Percentiles rank a stretch among this genome's conserved stretches.
Conservation (phyloP, 1,140 invertebrate genomes). For the Tribolium madens region DNA sequence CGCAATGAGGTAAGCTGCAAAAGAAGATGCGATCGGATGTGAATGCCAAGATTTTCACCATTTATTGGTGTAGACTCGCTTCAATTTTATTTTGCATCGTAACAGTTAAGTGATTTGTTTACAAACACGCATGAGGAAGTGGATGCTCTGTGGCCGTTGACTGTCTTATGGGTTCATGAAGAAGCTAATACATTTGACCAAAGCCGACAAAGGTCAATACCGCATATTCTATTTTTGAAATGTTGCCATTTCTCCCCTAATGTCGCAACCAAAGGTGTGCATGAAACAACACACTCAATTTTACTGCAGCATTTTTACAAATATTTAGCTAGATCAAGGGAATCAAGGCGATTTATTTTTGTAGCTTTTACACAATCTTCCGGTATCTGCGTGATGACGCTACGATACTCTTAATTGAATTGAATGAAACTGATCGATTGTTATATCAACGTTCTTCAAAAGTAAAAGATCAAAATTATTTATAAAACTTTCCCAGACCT, state of each 20-base stretch:
- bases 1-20: slow-evolving; percentile 9
- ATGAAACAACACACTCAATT: background rate
- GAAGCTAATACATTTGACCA: slow-evolving; percentile 11
- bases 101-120: slow-evolving; percentile 46
- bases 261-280: background rate
- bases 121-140: slow-evolving; percentile 44
- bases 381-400: background rate
- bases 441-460: background rate
- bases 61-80: background rate
- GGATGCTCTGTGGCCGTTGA: background rate
- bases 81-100: slow-evolving; percentile 5
- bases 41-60: slow-evolving; percentile 25
- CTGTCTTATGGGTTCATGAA: background rate
- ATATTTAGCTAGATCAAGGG: slow-evolving; percentile 14
- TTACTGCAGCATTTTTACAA: background rate
- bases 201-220: slow-evolving; percentile 19
- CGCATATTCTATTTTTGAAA: background rate
- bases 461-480: background rate
- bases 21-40: slow-evolving; percentile 6
- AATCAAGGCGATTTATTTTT: slow-evolving; percentile 4
- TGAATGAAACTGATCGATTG: slow-evolving; percentile 10
- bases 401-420: slow-evolving; percentile 9
- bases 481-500: background rate
- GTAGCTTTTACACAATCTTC: slow-evolving; percentile 24
- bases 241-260: background rate